A percentile compares a stretch with the other conserved stretches of the same genome.
Conservation (phyloP, 2,797 vertebrate genomes). For the Scolopax bukidnonensis region DNA sequence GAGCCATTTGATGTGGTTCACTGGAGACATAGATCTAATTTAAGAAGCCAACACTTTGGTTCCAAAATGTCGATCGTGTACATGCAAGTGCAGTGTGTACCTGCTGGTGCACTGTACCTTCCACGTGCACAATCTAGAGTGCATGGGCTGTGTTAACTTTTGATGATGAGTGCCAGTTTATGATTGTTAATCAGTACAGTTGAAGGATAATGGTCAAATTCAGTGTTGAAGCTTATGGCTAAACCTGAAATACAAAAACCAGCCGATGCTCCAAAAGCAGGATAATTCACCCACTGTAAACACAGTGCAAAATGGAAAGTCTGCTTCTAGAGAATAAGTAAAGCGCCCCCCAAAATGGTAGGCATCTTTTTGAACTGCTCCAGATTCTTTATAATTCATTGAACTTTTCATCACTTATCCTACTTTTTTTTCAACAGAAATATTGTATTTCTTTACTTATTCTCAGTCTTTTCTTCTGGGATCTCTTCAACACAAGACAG, state of each 20-base stretch:
- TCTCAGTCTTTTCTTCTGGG: background rate
- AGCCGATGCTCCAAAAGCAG: background rate
- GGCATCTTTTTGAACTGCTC: background rate
- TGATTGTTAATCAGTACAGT: background rate
- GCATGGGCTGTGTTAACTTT: background rate
- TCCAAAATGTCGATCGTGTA: accelerated
- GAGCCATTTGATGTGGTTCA: background rate
- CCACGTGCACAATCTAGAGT: accelerated
- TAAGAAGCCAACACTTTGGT: background rate
- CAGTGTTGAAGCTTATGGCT: background rate
- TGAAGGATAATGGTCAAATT: background rate
- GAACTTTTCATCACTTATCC: background rate
- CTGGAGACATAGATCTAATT: background rate
- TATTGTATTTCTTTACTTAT: background rate
- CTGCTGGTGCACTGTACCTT: background rate
- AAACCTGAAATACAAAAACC: background rate
- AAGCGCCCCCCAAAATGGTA: background rate
- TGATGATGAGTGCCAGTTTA: background rate
- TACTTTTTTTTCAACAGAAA: background rate
- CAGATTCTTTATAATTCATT: background rate
- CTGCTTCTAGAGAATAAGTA: background rate
- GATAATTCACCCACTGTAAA: background rate
- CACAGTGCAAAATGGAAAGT: background rate
- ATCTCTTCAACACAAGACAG: background rate
- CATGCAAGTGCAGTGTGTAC: no score